Conservation (phyloP, 2,888 invertebrate species). For the Agriopis marginaria region DNA sequence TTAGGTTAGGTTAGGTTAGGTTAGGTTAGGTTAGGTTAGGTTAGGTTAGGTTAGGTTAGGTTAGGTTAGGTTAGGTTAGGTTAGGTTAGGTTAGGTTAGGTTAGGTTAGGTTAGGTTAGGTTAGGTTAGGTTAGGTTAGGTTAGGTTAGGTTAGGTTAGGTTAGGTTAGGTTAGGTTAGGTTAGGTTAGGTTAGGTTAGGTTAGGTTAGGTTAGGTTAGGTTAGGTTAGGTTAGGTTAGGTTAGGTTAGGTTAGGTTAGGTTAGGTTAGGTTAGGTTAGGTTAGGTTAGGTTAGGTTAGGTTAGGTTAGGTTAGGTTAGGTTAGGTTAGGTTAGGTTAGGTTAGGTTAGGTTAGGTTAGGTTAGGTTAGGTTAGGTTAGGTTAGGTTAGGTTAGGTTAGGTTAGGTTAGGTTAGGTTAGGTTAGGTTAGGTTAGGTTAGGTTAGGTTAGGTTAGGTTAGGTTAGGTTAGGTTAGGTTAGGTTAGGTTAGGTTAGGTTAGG, state of each 20-base stretch:
- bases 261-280: constrained; percentile 19
- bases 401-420: constrained; percentile 10
- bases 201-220: constrained; percentile 37
- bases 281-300: constrained; percentile 7
- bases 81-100: constrained; percentile 27
- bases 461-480: constrained; percentile 34
- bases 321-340: constrained; percentile 35
- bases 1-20: constrained; percentile 26
- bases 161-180: constrained; percentile 17
- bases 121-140: constrained; percentile 26
- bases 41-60: constrained; percentile 22
- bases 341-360: constrained; percentile 26
- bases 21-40: constrained; percentile 26
- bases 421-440: constrained; percentile 39
- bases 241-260: constrained; percentile 19
- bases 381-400: constrained; percentile 21
- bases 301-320: constrained; percentile 35
- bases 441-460: constrained; percentile 37
- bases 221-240: constrained; percentile 27
- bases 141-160: constrained; percentile 27
- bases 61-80: constrained; percentile 28
- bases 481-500: neutral
- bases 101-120: constrained; percentile 26
- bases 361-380: constrained; percentile 26
- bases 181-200: constrained; percentile 35